phyloP scores from a whole-genome alignment of 2,113 vertebrate species.

The Pelvicachromis taeniatus region DNA sequence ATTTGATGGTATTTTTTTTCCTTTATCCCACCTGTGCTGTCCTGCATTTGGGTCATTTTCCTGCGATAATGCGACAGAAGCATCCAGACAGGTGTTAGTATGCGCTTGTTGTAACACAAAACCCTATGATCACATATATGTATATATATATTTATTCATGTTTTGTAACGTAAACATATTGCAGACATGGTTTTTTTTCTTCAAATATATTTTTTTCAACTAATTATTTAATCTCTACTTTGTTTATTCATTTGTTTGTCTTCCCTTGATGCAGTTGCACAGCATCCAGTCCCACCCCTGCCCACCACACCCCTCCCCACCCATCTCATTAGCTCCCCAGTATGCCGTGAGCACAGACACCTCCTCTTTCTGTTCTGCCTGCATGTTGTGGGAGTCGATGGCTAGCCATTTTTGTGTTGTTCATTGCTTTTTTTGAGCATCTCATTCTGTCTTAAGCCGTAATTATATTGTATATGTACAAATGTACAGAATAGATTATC shows the following conservation, averaged over 20 bases:
- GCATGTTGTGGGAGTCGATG: background rate
- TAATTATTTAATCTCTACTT: background rate
- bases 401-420: background rate
- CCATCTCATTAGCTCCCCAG: background rate
- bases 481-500: background rate
- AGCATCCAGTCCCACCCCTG: background rate
- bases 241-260: background rate
- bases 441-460: background rate
- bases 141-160: too few relatives aligned
- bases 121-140: background rate
- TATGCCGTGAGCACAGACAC: background rate
- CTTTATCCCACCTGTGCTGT: background rate
- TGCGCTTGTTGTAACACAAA: background rate
- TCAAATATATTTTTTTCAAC: background rate
- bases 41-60: background rate
- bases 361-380: background rate
- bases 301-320: background rate
- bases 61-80: background rate
- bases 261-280: background rate
- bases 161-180: background rate
- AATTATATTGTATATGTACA: accelerated
- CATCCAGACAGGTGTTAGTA: background rate
- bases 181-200: accelerated
- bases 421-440: background rate
- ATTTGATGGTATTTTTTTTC: background rate